These are phyloP conservation scores for Chrysopilus asiliformis DNA, from an alignment of 2,888 invertebrate species.

Conservation along the genomic window DNA sequence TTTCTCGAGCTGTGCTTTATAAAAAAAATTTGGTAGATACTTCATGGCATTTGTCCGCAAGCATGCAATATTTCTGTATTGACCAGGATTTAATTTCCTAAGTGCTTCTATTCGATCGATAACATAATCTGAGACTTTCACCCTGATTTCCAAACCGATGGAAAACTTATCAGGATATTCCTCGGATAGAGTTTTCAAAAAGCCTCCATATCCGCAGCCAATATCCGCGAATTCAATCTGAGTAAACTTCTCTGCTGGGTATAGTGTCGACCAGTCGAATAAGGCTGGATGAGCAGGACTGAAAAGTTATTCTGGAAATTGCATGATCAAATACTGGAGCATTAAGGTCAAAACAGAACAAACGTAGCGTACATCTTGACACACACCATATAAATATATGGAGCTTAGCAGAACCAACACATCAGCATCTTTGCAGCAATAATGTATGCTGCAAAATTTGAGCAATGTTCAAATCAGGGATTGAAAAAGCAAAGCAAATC, in stretches of 20 bases:
- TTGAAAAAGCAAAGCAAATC: too few species aligned
- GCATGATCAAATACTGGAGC: background rate
- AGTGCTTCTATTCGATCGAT: constrained; percentile 86
- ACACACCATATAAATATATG: background rate
- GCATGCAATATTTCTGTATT: constrained; percentile 89
- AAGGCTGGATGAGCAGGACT: constrained; percentile 71
- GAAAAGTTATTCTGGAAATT: constrained; percentile 23
- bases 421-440: too few species aligned
- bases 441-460: too few species aligned
- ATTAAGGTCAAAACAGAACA: background rate
- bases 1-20: constrained; percentile 86
- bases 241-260: constrained; percentile 43
- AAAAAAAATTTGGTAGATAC: constrained; percentile 93
- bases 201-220: constrained; percentile 96
- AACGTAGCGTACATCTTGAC: too few species aligned
- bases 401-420: too few species aligned
- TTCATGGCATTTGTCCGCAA: constrained; percentile 98
- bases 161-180: constrained; percentile 83
- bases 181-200: constrained; percentile 75
- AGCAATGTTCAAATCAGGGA: too few species aligned
- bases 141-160: constrained; percentile 93
- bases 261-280: constrained; percentile 76
- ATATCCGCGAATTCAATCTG: constrained; percentile 86
- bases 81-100: constrained; percentile 54
- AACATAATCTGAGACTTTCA: constrained; percentile 98